Evolutionary conservation across 2,888 invertebrate genomes (phyloP), one percentile per base, ranked within the genome.

Genomic region (Drosophila affinis): DNA sequence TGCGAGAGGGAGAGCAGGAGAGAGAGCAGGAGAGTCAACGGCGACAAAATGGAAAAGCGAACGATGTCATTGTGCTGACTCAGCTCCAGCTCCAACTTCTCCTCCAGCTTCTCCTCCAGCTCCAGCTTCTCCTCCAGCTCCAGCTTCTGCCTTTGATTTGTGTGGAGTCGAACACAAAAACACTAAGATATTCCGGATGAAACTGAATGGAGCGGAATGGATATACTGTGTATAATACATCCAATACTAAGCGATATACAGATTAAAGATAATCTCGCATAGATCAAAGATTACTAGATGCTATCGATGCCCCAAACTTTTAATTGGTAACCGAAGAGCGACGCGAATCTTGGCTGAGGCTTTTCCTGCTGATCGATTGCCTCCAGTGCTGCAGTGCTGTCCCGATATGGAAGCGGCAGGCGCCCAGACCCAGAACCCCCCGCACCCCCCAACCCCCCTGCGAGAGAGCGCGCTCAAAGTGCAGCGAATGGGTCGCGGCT

Each of bases 401-500:
- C 53, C 34, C 39, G 18, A 53, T 53, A 21, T 53, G 53, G 52
- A n/a, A 21, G n/a, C 39, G 21, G 29, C n/a, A 48, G 59, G 53
- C 49, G 54, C 47, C 48, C 48, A 45, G 17, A 48, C 48, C 18
- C 4, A 3, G 6, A 7, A 27, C 1, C 24, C 10, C 10, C 24
- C 24, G 24, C 6, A 24, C 24, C 6, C 24, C 24, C 24, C 24
- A 5, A 24, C 4, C 24, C 0, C 18, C 24, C 24, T 6, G 24
- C 24, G 24, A 1, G 27, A 7, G 27, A 27, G 27, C 27, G 27
- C 27, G 27, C 27, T 27, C 29, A 10, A 47, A 29, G 7, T 29
- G 29, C 51, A 39, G 59, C 75, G 65, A 75, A 78, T 78, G 81
- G 76, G 78, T 76, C 77, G 75, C 77, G 65, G 55, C 80, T 82